A percentile compares a stretch with the other conserved stretches of the same genome.
phyloP scores from a whole-genome alignment of 2,797 vertebrate species.

The Lates japonicus region DNA sequence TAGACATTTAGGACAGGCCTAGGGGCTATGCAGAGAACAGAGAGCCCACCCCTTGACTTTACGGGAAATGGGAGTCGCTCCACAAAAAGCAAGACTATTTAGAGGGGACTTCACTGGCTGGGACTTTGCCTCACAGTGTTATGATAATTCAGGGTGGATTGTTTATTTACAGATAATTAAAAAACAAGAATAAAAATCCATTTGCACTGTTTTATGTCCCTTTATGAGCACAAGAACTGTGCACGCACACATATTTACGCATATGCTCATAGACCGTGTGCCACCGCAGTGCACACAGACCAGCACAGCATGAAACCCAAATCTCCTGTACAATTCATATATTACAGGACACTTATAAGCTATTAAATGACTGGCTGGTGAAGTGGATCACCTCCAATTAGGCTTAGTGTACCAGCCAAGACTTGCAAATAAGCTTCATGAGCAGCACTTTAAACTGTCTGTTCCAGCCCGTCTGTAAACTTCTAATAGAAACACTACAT shows the following conservation, averaged over 20 bases:
- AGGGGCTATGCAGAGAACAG: conserved; percentile 59
- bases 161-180: conserved; percentile 73
- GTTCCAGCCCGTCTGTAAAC: conserved; percentile 74
- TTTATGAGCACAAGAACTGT: conserved; percentile 33
- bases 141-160: conserved; percentile 69
- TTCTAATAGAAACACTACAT: conserved; percentile 42
- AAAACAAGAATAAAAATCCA: conserved; percentile 57
- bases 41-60: conserved; percentile 79
- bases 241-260: conserved; percentile 4
- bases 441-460: conserved; percentile 58
- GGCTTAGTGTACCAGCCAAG: conserved; percentile 44
- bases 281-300: background rate
- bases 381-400: conserved; percentile 73
- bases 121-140: conserved; percentile 56
- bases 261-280: conserved; percentile 3
- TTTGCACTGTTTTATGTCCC: conserved; percentile 40
- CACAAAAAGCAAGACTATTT: conserved; percentile 71
- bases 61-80: conserved; percentile 81
- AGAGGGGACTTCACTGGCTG: conserved; percentile 61
- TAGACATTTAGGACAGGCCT: conserved; percentile 71
- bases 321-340: conserved; percentile 62
- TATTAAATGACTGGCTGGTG: conserved; percentile 68
- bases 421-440: conserved; percentile 63
- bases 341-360: conserved; percentile 64
- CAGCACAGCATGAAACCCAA: conserved; percentile 42